phyloP scores from a whole-genome alignment of 2,113 vertebrate genomes.

The Notothenia rossii region DNA sequence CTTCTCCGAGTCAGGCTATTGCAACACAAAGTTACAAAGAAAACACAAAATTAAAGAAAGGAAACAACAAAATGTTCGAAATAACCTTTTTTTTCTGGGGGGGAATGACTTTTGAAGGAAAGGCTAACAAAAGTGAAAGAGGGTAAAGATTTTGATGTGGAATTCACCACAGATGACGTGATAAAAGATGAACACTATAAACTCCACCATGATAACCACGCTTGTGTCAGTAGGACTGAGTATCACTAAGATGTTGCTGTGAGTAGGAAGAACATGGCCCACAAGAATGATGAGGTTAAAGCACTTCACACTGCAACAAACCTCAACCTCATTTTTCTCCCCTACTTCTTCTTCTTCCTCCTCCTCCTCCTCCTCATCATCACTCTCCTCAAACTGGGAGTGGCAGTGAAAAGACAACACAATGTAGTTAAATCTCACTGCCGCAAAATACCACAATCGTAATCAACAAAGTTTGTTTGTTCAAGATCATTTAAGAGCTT shows the following conservation, averaged over 20 bases:
- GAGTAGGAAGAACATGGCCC: neutral
- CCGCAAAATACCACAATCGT: neutral
- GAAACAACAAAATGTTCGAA: neutral
- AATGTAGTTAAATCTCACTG: neutral
- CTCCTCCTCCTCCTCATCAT: constrained; percentile 70
- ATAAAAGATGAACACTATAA: constrained; percentile 12
- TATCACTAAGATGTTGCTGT: constrained; percentile 13
- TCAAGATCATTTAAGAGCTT: neutral
- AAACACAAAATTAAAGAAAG: constrained; percentile 32
- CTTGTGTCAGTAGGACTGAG: constrained; percentile 3
- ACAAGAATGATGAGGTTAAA: constrained; percentile 18
- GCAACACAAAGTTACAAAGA: constrained; percentile 33
- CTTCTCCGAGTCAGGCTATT: constrained; percentile 73
- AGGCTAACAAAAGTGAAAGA: constrained; percentile 6
- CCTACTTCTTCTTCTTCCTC: constrained; percentile 64
- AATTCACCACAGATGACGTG: constrained; percentile 36
- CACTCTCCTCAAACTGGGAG: constrained; percentile 76
- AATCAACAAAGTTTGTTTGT: neutral
- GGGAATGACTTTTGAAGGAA: constrained; percentile 17
- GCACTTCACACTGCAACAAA: constrained; percentile 60
- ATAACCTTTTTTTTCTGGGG: neutral
- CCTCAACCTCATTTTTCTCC: constrained; percentile 70
- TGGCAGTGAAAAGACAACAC: constrained; percentile 53
- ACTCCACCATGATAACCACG: constrained; percentile 15
- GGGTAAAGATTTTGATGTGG: neutral